phyloP scores from a whole-genome alignment of 64 coral and sea anemone genomes.

The Hydrozoanthus tunicans region DNA sequence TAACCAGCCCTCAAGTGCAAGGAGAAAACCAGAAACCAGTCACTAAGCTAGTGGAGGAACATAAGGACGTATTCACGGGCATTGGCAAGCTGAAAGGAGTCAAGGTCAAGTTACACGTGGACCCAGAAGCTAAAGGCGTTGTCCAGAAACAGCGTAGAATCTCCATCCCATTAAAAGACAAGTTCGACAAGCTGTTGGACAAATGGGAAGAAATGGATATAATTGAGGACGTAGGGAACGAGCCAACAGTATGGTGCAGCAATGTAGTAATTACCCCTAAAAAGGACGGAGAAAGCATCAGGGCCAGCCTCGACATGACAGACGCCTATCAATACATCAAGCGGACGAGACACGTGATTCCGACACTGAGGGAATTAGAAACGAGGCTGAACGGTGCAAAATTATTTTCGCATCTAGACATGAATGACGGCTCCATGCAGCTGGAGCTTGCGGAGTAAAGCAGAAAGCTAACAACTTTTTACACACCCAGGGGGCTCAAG shows the following conservation, averaged over 20 bases:
- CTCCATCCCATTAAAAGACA: not conserved
- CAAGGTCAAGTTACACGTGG: constrained; percentile 43
- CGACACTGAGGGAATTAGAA: constrained; percentile 38
- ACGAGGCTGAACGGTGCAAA: constrained; percentile 56
- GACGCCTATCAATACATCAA: constrained; percentile 34
- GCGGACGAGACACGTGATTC: constrained; percentile 53
- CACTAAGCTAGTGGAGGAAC: constrained; percentile 17
- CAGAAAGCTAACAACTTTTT: too few species aligned
- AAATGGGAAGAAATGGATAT: too few species aligned
- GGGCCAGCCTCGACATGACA: not conserved
- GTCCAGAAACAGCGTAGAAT: constrained; percentile 53
- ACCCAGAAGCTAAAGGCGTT: constrained; percentile 19
- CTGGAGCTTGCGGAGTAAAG: too few species aligned
- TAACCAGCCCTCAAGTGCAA: not conserved
- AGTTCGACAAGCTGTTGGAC: too few species aligned
- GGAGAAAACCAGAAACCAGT: not conserved
- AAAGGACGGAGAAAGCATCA: constrained; percentile 59
- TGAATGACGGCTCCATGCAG: too few species aligned
- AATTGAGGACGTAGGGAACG: too few species aligned
- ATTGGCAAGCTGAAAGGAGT: constrained; percentile 58
- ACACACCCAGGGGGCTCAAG: too few species aligned
- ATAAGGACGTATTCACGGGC: constrained; percentile 35
- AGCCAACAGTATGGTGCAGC: constrained; percentile 34
- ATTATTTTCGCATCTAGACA: not conserved
- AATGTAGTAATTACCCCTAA: constrained; percentile 43